phyloP scores from a whole-genome alignment of 2,888 invertebrate genomes.

The Unio delphinus region DNA sequence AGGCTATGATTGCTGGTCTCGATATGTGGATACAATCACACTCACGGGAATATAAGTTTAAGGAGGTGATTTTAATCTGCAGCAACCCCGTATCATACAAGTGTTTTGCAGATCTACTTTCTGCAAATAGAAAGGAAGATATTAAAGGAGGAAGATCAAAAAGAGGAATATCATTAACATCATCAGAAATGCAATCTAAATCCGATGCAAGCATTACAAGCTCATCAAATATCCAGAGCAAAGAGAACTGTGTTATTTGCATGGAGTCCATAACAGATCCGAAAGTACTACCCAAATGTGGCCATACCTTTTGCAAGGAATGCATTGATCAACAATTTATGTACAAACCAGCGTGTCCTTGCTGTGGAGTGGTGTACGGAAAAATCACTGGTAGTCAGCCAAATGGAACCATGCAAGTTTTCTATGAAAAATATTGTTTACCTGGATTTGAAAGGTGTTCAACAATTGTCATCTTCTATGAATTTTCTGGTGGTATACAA shows the following conservation, averaged over 20 bases:
- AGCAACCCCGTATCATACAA: too few relatives aligned
- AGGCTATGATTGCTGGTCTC: too few relatives aligned
- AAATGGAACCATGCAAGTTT: neutral
- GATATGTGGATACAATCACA: too few relatives aligned
- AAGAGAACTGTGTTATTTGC: conserved; percentile 14
- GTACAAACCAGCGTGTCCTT: conserved; percentile 13
- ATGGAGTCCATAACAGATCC: conserved; percentile 11
- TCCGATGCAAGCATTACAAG: too few relatives aligned
- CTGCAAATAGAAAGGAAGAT: too few relatives aligned
- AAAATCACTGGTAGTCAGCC: neutral
- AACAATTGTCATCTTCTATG: conserved; percentile 20
- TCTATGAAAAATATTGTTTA: neutral
- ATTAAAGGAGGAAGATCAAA: too few relatives aligned
- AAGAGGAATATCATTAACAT: too few relatives aligned
- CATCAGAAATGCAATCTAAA: too few relatives aligned
- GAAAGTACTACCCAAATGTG: conserved; percentile 15
- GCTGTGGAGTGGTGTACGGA: conserved; percentile 13
- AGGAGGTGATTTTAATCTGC: too few relatives aligned
- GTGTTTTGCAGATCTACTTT: too few relatives aligned
- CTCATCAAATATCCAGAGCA: too few relatives aligned
- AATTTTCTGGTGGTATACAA: conserved; percentile 14
- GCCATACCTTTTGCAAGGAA: conserved; percentile 13
- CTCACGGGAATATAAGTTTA: too few relatives aligned
- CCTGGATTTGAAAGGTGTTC: conserved; percentile 14
- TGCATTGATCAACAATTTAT: conserved; percentile 15